A percentile compares a stretch with the other conserved stretches of the same genome.
Conservation (phyloP, 2,888 invertebrate genomes). For the Caenorhabditis uteleia region DNA sequence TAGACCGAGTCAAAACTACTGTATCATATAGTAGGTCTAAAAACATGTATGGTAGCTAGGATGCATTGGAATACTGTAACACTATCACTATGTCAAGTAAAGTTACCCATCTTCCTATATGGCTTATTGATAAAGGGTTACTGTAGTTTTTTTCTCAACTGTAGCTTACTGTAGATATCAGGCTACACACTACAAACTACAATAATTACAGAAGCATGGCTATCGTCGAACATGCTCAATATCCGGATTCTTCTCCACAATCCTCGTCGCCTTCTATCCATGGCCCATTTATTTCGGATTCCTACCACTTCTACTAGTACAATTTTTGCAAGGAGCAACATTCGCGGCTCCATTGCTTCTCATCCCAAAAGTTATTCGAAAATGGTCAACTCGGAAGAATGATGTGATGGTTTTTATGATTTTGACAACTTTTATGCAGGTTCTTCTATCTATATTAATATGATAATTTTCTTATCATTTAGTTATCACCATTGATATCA, state of each 20-base stretch:
- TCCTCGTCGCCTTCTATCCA: conserved; percentile 25
- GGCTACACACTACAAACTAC: too few relatives aligned
- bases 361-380: conserved; percentile 36
- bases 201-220: conserved; percentile 25
- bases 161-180: too few relatives aligned
- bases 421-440: conserved; percentile 29
- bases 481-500: conserved; percentile 15
- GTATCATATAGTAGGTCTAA: too few relatives aligned
- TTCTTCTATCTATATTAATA: too few relatives aligned
- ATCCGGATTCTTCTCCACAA: conserved; percentile 14
- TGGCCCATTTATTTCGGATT: conserved; percentile 24
- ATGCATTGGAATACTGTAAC: too few relatives aligned
- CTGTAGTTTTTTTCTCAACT: too few relatives aligned
- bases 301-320: conserved; percentile 6
- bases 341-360: conserved; percentile 21
- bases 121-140: too few relatives aligned
- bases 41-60: too few relatives aligned
- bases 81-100: too few relatives aligned
- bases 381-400: conserved; percentile 38
- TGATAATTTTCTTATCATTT: neutral
- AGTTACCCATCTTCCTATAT: too few relatives aligned
- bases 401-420: conserved; percentile 29
- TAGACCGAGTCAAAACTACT: too few relatives aligned
- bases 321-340: conserved; percentile 12
- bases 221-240: conserved; percentile 21